Evolutionary conservation across 2,888 invertebrate genomes (phyloP).

Genomic region (Diarsia rubi): DNA sequence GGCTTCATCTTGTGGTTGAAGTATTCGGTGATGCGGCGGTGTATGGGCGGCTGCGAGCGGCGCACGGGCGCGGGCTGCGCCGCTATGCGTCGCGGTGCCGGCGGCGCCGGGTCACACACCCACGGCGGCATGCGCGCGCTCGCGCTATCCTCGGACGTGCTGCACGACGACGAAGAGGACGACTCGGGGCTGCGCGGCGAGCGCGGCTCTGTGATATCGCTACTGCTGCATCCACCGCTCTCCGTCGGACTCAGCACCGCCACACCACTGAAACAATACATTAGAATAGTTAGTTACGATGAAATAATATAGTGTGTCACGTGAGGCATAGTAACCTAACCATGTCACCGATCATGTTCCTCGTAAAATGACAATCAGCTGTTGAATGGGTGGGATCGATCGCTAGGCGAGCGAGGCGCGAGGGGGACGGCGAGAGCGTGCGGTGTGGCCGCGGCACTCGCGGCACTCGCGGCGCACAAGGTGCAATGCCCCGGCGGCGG

Average conservation of each 20-base stretch:
- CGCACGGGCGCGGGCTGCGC: constrained; percentile 82
- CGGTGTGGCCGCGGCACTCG: constrained; percentile 68
- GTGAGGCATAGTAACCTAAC: constrained; percentile 50
- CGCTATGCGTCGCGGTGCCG: constrained; percentile 86
- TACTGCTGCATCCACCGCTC: constrained; percentile 92
- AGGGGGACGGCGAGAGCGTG: constrained; percentile 65
- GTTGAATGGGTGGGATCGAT: constrained; percentile 84
- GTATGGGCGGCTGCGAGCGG: constrained; percentile 86
- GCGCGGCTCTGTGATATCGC: constrained; percentile 96
- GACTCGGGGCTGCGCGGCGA: constrained; percentile 95
- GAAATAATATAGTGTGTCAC: constrained; percentile 44
- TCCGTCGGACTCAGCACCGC: constrained; percentile 95
- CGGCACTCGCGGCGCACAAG: constrained; percentile 76
- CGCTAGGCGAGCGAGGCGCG: constrained; percentile 71
- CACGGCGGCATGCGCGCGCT: constrained; percentile 89
- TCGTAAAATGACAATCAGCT: constrained; percentile 82
- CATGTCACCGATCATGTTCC: constrained; percentile 59
- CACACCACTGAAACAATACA: constrained; percentile 94
- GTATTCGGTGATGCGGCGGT: constrained; percentile 96
- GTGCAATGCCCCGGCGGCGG: constrained; percentile 88
- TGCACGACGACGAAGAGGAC: constrained; percentile 89
- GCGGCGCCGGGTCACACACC: constrained; percentile 88
- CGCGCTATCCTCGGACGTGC: constrained; percentile 88
- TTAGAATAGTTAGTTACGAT: constrained; percentile 43
- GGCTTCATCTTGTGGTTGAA: constrained; percentile 96